Evolutionary conservation across 2,113 vertebrate genomes (phyloP).

Genomic region (Brevimyrus niger): DNA sequence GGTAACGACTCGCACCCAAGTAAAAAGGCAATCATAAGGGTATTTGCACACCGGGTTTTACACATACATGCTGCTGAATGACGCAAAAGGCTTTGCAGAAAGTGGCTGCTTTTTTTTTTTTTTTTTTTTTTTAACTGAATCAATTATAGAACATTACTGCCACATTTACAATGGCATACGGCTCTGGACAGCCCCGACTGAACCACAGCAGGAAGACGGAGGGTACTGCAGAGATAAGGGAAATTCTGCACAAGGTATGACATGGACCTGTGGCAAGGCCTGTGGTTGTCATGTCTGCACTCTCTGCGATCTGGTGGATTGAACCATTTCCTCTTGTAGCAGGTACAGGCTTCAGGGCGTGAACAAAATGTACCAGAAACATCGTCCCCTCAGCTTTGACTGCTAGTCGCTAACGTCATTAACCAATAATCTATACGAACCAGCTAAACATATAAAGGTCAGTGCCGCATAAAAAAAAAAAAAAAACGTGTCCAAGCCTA

Average conservation of each 20-base stretch:
- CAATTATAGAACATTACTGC: constrained; percentile 6
- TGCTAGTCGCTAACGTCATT: background rate
- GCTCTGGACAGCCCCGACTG: constrained; percentile 47
- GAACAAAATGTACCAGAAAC: background rate
- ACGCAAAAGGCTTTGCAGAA: constrained; percentile 45
- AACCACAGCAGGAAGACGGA: constrained; percentile 58
- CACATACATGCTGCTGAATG: constrained; percentile 34
- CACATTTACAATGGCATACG: constrained; percentile 6
- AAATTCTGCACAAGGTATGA: constrained; percentile 59
- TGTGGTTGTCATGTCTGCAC: constrained; percentile 27
- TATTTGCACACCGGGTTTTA: background rate
- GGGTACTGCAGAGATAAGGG: constrained; percentile 58
- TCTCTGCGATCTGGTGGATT: constrained; percentile 42
- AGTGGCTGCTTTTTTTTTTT: background rate
- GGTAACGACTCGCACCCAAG: background rate
- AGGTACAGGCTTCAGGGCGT: constrained; percentile 1
- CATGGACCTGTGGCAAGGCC: constrained; percentile 45
- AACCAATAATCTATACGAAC: background rate
- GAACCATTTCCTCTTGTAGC: constrained; percentile 42
- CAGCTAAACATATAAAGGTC: constrained; percentile 1
- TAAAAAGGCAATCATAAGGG: background rate
- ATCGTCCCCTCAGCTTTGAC: background rate
- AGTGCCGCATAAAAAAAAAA: background rate
- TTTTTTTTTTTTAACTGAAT: background rate
- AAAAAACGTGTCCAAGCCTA: background rate